A percentile compares a stretch with the other conserved stretches of the same genome.
Evolutionary conservation across 2,888 invertebrate species (phyloP).

Genomic region (Papilio gigon): DNA sequence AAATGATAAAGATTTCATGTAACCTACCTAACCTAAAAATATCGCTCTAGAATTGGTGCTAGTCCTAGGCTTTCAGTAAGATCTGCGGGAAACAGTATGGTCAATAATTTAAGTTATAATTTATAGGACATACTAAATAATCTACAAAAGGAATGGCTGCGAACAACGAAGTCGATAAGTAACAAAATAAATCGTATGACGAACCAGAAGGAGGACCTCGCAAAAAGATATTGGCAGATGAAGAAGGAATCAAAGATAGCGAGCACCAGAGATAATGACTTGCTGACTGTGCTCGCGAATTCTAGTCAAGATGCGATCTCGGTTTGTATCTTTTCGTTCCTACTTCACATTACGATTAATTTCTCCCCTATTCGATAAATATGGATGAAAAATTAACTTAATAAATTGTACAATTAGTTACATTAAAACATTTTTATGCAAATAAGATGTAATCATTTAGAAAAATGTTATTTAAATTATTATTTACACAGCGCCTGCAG

Average conservation of each 20-base stretch:
- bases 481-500: slow-evolving; percentile 71
- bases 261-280: slow-evolving; percentile 74
- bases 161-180: slow-evolving; percentile 69
- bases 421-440: neutral
- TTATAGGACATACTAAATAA: slow-evolving; percentile 65
- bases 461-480: neutral
- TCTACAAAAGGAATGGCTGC: slow-evolving; percentile 78
- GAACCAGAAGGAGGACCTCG: slow-evolving; percentile 74
- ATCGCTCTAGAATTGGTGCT: too few relatives aligned
- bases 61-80: too few relatives aligned
- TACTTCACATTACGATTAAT: neutral
- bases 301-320: slow-evolving; percentile 82
- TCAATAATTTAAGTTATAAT: neutral
- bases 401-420: too few relatives aligned
- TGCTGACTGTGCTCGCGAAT: slow-evolving; percentile 84
- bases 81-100: too few relatives aligned
- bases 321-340: slow-evolving; percentile 54
- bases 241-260: slow-evolving; percentile 80
- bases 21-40: too few relatives aligned
- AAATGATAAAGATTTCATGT: too few relatives aligned
- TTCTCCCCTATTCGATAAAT: too few relatives aligned
- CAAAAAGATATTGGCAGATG: slow-evolving; percentile 73
- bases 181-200: slow-evolving; percentile 74
- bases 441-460: too few relatives aligned
- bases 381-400: too few relatives aligned